Percentiles rank a stretch among this genome's conserved stretches.
These are phyloP conservation scores for Eptatretus atami DNA, from an alignment of 2,797 vertebrate species.

Conservation along the genomic window DNA sequence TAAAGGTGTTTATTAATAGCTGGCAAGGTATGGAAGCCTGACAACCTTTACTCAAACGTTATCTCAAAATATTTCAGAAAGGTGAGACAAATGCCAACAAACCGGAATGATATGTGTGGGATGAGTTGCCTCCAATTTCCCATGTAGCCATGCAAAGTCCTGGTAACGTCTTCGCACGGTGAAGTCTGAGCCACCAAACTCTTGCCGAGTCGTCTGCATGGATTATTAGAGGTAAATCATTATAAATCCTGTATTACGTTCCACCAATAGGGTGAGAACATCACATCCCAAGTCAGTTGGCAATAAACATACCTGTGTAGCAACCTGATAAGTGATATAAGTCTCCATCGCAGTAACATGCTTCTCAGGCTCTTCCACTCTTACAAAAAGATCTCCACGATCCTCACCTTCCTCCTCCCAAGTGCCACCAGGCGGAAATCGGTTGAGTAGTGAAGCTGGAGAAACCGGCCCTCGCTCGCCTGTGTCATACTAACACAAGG, in stretches of 20 bases:
- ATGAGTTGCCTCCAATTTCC: conserved; percentile 78
- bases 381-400: conserved; percentile 68
- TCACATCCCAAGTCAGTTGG: background rate
- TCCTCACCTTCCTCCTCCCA: conserved; percentile 37
- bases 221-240: no score
- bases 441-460: conserved; percentile 53
- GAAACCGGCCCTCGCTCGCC: conserved; percentile 22
- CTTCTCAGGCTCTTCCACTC: conserved; percentile 82
- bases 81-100: conserved; percentile 15
- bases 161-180: conserved; percentile 63
- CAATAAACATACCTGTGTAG: conserved; percentile 38
- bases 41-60: no score
- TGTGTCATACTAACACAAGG: no score
- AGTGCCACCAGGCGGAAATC: conserved; percentile 37
- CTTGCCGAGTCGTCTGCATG: conserved; percentile 43
- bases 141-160: conserved; percentile 85
- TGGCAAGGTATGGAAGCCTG: no score
- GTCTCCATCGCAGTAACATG: conserved; percentile 95
- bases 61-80: no score
- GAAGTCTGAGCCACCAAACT: conserved; percentile 83
- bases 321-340: conserved; percentile 79
- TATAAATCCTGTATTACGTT: no score
- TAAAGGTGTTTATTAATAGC: no score
- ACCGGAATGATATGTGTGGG: conserved; percentile 92
- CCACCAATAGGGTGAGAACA: no score